A percentile compares a stretch with the other conserved stretches of the same genome.
Evolutionary conservation across 2,888 invertebrate species (phyloP).

Genomic region (Galerucella calmariensis): DNA sequence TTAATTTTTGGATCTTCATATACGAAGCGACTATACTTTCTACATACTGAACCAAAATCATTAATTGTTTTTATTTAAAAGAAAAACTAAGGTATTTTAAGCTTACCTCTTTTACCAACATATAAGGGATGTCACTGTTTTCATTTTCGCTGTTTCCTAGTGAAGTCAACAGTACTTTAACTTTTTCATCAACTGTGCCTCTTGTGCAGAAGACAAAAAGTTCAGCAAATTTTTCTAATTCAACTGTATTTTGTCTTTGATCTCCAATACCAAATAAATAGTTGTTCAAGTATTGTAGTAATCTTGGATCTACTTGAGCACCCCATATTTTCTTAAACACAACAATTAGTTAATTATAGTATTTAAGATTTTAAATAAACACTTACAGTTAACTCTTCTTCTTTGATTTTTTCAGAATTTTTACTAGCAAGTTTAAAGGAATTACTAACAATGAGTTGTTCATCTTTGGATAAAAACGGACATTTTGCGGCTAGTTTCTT

Average conservation of each 20-base stretch:
- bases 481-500: slow-evolving; percentile 75
- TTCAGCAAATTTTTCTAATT: slow-evolving; percentile 75
- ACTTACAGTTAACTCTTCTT: slow-evolving; percentile 74
- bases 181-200: slow-evolving; percentile 74
- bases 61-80: too few species aligned
- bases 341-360: slow-evolving; percentile 15
- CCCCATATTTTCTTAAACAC: slow-evolving; percentile 75
- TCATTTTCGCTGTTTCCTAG: slow-evolving; percentile 69
- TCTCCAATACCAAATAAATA: slow-evolving; percentile 73
- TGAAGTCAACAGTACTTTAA: slow-evolving; percentile 70
- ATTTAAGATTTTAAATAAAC: not conserved
- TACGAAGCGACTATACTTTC: slow-evolving; percentile 82
- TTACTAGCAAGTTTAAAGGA: slow-evolving; percentile 73
- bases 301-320: slow-evolving; percentile 73
- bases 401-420: slow-evolving; percentile 73
- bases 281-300: slow-evolving; percentile 76
- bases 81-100: not conserved
- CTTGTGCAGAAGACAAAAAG: slow-evolving; percentile 76
- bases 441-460: slow-evolving; percentile 72
- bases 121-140: slow-evolving; percentile 70
- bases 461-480: slow-evolving; percentile 72
- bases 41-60: slow-evolving; percentile 69
- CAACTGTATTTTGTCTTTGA: slow-evolving; percentile 67
- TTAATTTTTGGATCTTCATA: slow-evolving; percentile 74
- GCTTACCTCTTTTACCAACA: slow-evolving; percentile 72